Evolutionary conservation across 2,888 invertebrate genomes (phyloP).

Genomic region (Polymixis lichenea): DNA sequence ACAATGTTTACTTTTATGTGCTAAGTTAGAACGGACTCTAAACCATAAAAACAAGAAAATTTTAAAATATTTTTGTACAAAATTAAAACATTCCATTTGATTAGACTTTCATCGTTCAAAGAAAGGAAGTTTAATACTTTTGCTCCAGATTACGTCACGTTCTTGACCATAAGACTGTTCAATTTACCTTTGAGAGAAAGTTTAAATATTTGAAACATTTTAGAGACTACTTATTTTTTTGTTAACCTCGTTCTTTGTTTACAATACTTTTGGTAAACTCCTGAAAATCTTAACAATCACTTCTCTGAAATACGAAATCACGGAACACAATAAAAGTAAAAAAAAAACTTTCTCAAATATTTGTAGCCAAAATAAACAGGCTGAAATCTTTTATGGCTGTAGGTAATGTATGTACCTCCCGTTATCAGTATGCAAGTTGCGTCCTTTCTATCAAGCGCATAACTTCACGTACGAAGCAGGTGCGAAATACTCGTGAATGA

Average conservation of each 20-base stretch:
- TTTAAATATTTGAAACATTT: conserved; percentile 39
- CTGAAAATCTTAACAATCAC: conserved; percentile 15
- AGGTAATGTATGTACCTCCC: conserved; percentile 15
- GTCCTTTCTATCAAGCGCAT: conserved; percentile 73
- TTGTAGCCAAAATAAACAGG: conserved; percentile 35
- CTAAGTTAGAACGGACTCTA: background rate
- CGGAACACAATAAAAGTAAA: background rate
- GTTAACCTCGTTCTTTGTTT: conserved; percentile 20
- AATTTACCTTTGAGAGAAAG: conserved; percentile 62
- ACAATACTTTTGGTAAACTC: conserved; percentile 9
- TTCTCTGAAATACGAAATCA: conserved; percentile 5
- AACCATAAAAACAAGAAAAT: background rate
- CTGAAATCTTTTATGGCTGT: conserved; percentile 47
- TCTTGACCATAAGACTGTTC: conserved; percentile 48
- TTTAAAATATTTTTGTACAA: background rate
- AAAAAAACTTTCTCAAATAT: conserved; percentile 34
- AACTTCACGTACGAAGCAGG: conserved; percentile 79
- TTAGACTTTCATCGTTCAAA: conserved; percentile 58
- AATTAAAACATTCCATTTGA: conserved; percentile 39
- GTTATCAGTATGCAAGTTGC: conserved; percentile 75
- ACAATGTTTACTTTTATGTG: too few species aligned
- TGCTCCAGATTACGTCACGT: conserved; percentile 63
- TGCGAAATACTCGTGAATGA: conserved; percentile 71
- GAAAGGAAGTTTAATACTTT: conserved; percentile 65
- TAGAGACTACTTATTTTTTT: conserved; percentile 34